A percentile compares a stretch with the other conserved stretches of the same genome.
Evolutionary conservation across 2,113 vertebrate genomes (phyloP).

Genomic region (Oreotrochilus melanogaster): DNA sequence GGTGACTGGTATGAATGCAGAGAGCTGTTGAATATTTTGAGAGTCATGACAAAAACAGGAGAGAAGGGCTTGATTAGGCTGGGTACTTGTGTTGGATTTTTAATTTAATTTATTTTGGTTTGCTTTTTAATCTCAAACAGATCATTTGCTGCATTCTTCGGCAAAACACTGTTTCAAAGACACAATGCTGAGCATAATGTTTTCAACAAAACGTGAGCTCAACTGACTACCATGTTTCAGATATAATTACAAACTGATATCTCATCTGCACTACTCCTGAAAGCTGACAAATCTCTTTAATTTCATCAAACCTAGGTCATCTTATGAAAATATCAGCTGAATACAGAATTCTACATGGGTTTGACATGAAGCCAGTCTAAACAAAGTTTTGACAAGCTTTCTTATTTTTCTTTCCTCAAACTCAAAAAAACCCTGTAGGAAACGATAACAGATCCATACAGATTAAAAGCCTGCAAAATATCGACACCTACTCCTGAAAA

Average conservation of each 20-base stretch:
- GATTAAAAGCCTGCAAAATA: slow-evolving; percentile 3
- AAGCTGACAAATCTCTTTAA: slow-evolving; percentile 27
- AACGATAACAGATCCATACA: not conserved
- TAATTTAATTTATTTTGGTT: not conserved
- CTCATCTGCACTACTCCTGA: slow-evolving; percentile 3
- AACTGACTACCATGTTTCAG: not conserved
- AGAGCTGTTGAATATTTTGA: not conserved
- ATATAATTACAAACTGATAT: not conserved
- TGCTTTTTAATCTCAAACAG: slow-evolving; percentile 8
- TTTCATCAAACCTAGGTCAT: slow-evolving; percentile 3
- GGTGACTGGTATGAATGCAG: not conserved
- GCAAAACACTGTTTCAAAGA: not conserved
- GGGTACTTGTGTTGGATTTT: not conserved
- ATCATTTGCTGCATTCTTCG: not conserved
- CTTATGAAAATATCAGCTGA: not conserved
- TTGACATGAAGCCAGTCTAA: slow-evolving; percentile 32
- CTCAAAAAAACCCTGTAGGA: not conserved
- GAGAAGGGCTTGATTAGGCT: not conserved
- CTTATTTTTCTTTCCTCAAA: slow-evolving; percentile 16
- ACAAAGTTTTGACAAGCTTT: slow-evolving; percentile 27
- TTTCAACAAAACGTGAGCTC: not conserved
- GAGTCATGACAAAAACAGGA: not conserved
- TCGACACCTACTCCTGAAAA: not conserved
- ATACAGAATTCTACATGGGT: not conserved
- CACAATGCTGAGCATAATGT: not conserved